Evolutionary conservation across 2,797 vertebrate species (phyloP).

Genomic region (Anguilla anguilla): DNA sequence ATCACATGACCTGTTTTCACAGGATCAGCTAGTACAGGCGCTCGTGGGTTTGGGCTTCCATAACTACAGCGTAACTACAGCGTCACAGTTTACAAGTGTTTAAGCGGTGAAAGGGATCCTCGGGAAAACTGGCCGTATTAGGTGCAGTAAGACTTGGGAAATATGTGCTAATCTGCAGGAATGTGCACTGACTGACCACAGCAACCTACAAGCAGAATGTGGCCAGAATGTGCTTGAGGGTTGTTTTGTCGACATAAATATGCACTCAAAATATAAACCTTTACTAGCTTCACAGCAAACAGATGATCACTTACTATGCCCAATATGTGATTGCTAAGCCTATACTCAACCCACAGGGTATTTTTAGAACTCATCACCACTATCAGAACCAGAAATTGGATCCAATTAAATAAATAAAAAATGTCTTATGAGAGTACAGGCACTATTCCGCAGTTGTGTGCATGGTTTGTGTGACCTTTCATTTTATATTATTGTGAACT

Average conservation of each 20-base stretch:
- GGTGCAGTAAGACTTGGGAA: neutral
- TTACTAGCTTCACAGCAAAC: neutral
- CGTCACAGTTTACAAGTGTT: neutral
- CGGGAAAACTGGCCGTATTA: neutral
- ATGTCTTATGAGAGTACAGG: neutral
- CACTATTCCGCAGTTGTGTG: neutral
- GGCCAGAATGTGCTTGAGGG: neutral
- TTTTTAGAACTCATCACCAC: neutral
- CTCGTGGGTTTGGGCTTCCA: neutral
- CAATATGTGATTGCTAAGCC: neutral
- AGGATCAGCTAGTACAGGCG: neutral
- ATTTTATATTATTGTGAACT: neutral
- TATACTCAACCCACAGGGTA: neutral
- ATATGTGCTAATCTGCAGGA: neutral
- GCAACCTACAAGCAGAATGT: neutral
- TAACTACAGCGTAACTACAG: neutral
- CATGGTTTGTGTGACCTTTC: neutral
- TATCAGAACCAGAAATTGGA: neutral
- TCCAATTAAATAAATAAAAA: neutral
- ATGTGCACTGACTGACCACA: neutral
- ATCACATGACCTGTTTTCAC: constrained; percentile 13
- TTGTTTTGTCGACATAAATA: neutral
- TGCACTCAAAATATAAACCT: neutral
- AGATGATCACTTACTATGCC: neutral
- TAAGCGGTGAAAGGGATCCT: neutral